These are phyloP conservation scores for Polypterus bichir DNA, from an alignment of 2,113 vertebrate genomes.

Conservation along the genomic window DNA sequence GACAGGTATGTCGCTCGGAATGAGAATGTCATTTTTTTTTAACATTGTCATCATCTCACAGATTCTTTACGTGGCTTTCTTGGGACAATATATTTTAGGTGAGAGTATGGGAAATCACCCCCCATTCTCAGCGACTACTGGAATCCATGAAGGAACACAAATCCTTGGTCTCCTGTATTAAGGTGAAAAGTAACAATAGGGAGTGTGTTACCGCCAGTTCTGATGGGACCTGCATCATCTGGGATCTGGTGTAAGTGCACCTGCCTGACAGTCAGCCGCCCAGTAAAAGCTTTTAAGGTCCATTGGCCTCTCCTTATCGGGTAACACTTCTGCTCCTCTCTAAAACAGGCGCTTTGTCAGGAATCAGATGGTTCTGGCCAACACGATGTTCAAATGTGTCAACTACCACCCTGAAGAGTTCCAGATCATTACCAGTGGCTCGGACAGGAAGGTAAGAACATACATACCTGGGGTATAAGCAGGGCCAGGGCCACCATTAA, in stretches of 20 bases:
- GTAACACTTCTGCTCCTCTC: slow-evolving; percentile 13
- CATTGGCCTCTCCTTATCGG: not conserved
- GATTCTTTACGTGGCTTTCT: not conserved
- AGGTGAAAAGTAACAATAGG: slow-evolving; percentile 55
- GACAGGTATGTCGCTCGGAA: slow-evolving; percentile 48
- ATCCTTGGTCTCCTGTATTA: slow-evolving; percentile 55
- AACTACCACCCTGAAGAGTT: slow-evolving; percentile 78
- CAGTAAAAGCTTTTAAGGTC: not conserved
- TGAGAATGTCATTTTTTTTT: not conserved
- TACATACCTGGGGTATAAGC: not conserved
- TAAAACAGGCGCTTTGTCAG: slow-evolving; percentile 54
- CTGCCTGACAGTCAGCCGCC: slow-evolving; percentile 9
- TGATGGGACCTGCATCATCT: slow-evolving; percentile 72
- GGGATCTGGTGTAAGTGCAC: slow-evolving; percentile 71
- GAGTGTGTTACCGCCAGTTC: slow-evolving; percentile 69
- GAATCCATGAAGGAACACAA: slow-evolving; percentile 63
- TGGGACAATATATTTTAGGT: slow-evolving; percentile 39
- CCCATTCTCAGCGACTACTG: slow-evolving; percentile 36
- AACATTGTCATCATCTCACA: not conserved
- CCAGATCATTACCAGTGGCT: slow-evolving; percentile 75
- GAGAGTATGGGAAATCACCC: slow-evolving; percentile 59
- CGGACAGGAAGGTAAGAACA: slow-evolving; percentile 63
- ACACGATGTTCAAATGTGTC: slow-evolving; percentile 63
- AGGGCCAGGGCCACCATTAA: too few relatives aligned
- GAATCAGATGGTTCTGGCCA: slow-evolving; percentile 65